A percentile compares a stretch with the other conserved stretches of the same genome.
Conservation (phyloP, 2,888 invertebrate species). For the Adelphocoris suturalis region DNA sequence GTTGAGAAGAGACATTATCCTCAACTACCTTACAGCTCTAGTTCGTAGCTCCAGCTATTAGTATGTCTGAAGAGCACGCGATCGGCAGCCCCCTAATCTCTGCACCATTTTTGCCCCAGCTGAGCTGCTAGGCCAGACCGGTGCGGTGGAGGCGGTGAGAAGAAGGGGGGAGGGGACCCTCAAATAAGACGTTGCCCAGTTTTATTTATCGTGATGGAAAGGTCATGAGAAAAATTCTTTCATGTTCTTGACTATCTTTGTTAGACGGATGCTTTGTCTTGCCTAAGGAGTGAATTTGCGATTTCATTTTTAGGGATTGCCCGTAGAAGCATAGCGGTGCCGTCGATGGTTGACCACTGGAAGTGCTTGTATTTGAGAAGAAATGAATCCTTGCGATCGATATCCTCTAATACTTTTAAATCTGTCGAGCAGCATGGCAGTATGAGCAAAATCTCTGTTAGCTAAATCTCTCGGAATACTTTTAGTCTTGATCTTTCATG, state of each 20-base stretch:
- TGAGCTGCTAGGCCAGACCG: not conserved
- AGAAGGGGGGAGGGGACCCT: not conserved
- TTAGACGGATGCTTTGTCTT: no score
- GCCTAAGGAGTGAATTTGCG: no score
- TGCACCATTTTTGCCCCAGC: constrained; percentile 54
- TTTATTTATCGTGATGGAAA: not conserved
- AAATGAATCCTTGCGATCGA: no score
- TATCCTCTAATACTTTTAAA: no score
- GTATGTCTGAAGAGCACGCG: constrained; percentile 62
- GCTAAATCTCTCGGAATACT: no score
- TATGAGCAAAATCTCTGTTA: no score
- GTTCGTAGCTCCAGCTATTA: constrained; percentile 43
- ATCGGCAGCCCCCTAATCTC: constrained; percentile 60
- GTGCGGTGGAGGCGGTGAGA: not conserved
- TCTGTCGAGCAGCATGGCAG: no score
- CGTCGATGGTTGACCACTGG: no score
- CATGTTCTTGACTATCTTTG: not conserved
- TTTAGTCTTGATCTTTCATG: no score
- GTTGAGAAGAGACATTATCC: constrained; percentile 57
- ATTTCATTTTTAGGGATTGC: no score
- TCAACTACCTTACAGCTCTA: constrained; percentile 48
- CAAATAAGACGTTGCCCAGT: not conserved
- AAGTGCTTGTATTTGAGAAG: no score
- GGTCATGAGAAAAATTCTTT: not conserved
- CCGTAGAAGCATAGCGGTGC: no score